Conservation (phyloP, 2,888 invertebrate genomes). For the Cerastoderma edule region DNA sequence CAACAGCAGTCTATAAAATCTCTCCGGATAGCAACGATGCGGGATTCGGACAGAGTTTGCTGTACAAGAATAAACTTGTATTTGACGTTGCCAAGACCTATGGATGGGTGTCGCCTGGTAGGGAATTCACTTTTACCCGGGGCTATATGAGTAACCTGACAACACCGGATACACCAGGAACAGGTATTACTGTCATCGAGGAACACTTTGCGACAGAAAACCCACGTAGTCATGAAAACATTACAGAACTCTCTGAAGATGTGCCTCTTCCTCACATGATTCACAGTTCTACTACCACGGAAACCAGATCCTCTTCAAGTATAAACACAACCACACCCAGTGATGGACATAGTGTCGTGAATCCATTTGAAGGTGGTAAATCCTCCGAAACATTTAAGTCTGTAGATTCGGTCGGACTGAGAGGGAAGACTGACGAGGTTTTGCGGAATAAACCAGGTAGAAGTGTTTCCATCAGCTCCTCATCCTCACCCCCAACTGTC, state of each 20-base stretch:
- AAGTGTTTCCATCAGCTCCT: slow-evolving; percentile 50
- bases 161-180: slow-evolving; percentile 73
- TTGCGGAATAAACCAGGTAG: slow-evolving; percentile 30
- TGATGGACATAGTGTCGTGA: slow-evolving; percentile 46
- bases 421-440: slow-evolving; percentile 34
- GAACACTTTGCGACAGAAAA: slow-evolving; percentile 28
- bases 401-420: slow-evolving; percentile 36
- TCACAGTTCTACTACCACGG: slow-evolving; percentile 37
- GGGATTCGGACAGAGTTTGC: slow-evolving; percentile 96
- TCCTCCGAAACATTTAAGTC: slow-evolving; percentile 35
- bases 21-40: slow-evolving; percentile 86
- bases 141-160: slow-evolving; percentile 79
- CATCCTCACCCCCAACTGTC: slow-evolving; percentile 56
- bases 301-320: slow-evolving; percentile 60
- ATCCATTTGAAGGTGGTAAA: slow-evolving; percentile 50
- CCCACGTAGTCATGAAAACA: not conserved
- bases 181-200: slow-evolving; percentile 65
- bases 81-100: slow-evolving; percentile 95
- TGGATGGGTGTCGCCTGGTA: slow-evolving; percentile 84
- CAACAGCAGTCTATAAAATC: slow-evolving; percentile 76
- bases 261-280: not conserved
- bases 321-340: slow-evolving; percentile 47
- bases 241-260: slow-evolving; percentile 25
- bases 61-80: slow-evolving; percentile 93
- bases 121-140: slow-evolving; percentile 75